A percentile compares a stretch with the other conserved stretches of the same genome.
phyloP scores from a whole-genome alignment of 2,113 vertebrate genomes.

The Microcebus jonahi region DNA sequence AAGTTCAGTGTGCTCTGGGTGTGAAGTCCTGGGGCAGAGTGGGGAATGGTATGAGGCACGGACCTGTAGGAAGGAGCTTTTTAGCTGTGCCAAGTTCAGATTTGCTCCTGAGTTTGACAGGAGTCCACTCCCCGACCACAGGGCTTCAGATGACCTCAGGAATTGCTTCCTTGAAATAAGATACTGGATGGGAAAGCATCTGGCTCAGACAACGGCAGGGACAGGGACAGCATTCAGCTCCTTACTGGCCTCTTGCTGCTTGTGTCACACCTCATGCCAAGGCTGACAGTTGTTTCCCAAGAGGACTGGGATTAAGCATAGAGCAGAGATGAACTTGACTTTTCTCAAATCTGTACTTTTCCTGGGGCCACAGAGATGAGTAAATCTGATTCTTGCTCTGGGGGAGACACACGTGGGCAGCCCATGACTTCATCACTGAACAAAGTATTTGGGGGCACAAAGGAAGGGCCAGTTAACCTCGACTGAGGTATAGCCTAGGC shows the following conservation, averaged over 20 bases:
- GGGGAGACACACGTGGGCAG: not conserved
- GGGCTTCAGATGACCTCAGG: not conserved
- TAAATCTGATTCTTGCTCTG: not conserved
- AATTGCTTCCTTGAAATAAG: not conserved
- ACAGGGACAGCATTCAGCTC: not conserved
- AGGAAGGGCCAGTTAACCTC: not conserved
- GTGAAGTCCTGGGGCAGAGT: not conserved
- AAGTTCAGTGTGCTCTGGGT: not conserved
- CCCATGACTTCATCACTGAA: not conserved
- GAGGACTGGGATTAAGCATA: not conserved
- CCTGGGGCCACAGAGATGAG: not conserved
- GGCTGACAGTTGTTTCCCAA: not conserved
- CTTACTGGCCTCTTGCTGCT: not conserved
- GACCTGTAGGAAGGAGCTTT: not conserved
- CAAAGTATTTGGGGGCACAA: not conserved
- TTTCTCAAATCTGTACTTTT: not conserved
- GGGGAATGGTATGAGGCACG: not conserved
- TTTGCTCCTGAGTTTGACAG: not conserved
- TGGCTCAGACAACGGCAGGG: not conserved
- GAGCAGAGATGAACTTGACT: not conserved
- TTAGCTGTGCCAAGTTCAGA: not conserved
- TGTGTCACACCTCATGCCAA: not conserved
- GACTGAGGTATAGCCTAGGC: not conserved
- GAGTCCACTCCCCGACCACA: rapidly evolving
- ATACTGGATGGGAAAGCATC: not conserved